Evolutionary conservation across 2,797 vertebrate species (phyloP).

Genomic region (Platyrinchus mystaceus): DNA sequence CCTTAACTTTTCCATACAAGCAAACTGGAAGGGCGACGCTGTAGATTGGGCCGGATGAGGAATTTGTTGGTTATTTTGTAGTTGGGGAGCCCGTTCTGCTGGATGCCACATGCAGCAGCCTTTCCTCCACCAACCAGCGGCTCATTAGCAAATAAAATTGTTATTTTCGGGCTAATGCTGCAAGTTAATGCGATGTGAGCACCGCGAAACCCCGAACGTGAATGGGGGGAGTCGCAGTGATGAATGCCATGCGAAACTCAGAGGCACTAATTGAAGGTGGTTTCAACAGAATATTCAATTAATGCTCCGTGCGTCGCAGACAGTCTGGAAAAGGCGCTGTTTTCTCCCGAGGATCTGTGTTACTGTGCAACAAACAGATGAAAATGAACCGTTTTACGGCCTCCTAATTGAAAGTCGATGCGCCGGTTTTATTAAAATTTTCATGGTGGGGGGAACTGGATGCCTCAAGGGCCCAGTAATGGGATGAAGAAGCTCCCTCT

Average conservation of each 20-base stretch:
- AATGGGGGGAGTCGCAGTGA: background rate
- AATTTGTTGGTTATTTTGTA: background rate
- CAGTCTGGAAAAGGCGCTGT: slow-evolving; percentile 49
- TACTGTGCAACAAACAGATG: slow-evolving; percentile 67
- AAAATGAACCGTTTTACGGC: slow-evolving; percentile 67
- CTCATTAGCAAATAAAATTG: slow-evolving; percentile 62
- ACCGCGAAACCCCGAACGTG: background rate
- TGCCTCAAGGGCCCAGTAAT: slow-evolving; percentile 17
- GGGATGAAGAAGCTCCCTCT: slow-evolving; percentile 14
- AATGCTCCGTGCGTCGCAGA: slow-evolving; percentile 62
- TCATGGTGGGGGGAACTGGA: slow-evolving; percentile 17
- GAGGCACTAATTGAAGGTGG: slow-evolving; percentile 71
- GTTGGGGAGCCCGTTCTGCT: background rate
- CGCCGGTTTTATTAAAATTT: slow-evolving; percentile 61
- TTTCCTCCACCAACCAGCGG: background rate
- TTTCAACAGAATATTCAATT: slow-evolving; percentile 71
- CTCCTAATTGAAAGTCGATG: slow-evolving; percentile 69
- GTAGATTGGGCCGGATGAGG: background rate
- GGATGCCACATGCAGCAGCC: background rate
- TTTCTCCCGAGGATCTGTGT: slow-evolving; percentile 64
- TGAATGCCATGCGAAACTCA: slow-evolving; percentile 24
- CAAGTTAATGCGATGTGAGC: background rate
- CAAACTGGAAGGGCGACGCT: background rate
- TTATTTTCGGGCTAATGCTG: slow-evolving; percentile 28
- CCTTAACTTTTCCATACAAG: background rate